phyloP scores from a whole-genome alignment of 2,113 vertebrate species.

The Bos taurus region ARS-UCD2.0 NC_037335.1:110115001-110115500 shows the following conservation, averaged over 20 bases:
- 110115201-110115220: neutral
- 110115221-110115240: neutral
- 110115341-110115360: neutral
- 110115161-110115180: neutral
- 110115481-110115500: neutral
- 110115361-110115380: neutral
- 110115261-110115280: neutral
- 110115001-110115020: neutral
- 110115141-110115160: neutral
- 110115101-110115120: neutral
- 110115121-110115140: conserved; percentile 11
- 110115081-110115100: neutral
- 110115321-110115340: conserved; percentile 25
- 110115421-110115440: neutral
- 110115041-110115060: neutral
- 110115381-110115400: neutral
- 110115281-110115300: neutral
- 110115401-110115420: neutral
- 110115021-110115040: neutral
- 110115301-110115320: neutral
- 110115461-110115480: neutral
- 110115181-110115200: neutral
- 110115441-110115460: rapidly evolving
- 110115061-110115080: neutral
- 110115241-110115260: neutral